These are phyloP conservation scores for Coregonus ussuriensis DNA, from an alignment of 2,797 vertebrate genomes.

Conservation along the genomic window DNA sequence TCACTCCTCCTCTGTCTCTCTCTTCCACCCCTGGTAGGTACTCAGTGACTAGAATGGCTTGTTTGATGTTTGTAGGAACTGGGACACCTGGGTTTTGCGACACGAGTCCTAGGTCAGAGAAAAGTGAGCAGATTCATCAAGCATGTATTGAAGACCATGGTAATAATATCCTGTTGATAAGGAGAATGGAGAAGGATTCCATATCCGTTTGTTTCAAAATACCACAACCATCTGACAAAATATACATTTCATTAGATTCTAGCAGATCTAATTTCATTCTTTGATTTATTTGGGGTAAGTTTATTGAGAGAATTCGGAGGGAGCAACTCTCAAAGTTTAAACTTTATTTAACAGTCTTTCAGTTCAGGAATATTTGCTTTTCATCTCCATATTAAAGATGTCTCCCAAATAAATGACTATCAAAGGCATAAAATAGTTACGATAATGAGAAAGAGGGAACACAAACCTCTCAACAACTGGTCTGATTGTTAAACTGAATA, in stretches of 20 bases:
- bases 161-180: background rate
- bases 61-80: background rate
- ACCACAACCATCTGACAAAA: background rate
- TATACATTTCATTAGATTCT: background rate
- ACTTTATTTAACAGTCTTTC: constrained; percentile 7
- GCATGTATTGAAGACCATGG: background rate
- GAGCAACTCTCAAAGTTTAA: background rate
- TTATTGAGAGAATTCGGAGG: background rate
- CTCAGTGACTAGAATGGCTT: background rate
- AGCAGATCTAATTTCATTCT: background rate
- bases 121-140: background rate
- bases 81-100: background rate
- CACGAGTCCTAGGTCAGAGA: background rate
- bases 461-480: background rate
- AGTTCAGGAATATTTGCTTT: background rate
- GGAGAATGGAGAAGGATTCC: background rate
- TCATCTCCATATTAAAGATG: constrained; percentile 18
- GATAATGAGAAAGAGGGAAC: background rate
- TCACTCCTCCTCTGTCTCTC: constrained; percentile 29
- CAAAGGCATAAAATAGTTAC: constrained; percentile 9
- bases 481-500: constrained; percentile 13
- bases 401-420: constrained; percentile 6
- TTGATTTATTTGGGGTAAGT: constrained; percentile 2
- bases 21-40: constrained; percentile 1
- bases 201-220: background rate